These are phyloP conservation scores for Syncerus caffer DNA, from an alignment of 2,797 vertebrate species.

Conservation along the genomic window DNA sequence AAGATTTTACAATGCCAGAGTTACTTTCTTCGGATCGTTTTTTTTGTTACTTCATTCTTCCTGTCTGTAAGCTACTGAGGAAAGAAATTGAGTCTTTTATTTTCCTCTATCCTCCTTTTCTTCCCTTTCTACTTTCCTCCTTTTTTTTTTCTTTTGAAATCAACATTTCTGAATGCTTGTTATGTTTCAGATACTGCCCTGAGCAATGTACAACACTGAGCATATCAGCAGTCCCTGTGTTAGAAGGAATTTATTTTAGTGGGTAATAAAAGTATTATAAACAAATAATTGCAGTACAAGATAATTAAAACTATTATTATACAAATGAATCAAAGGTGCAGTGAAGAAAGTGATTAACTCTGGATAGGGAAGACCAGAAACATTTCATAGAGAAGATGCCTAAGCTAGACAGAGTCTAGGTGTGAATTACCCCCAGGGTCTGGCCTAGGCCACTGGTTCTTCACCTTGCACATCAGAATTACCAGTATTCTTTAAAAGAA, in stretches of 20 bases:
- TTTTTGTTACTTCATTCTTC: neutral
- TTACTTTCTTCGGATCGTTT: neutral
- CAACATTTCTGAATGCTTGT: neutral
- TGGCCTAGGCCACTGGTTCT: neutral
- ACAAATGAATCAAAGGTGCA: neutral
- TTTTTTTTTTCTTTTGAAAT: neutral
- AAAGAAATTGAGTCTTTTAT: neutral
- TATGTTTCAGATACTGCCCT: neutral
- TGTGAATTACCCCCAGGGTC: neutral
- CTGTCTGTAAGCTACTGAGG: neutral
- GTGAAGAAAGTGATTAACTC: neutral
- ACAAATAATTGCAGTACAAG: neutral
- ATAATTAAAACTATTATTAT: neutral
- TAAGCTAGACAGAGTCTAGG: neutral
- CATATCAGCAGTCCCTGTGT: neutral
- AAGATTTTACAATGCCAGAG: neutral
- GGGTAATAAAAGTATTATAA: neutral
- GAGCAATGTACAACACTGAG: neutral
- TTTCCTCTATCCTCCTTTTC: neutral
- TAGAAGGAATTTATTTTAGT: slow-evolving; percentile 29
- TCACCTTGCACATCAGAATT: neutral
- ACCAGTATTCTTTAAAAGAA: neutral
- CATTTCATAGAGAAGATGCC: neutral
- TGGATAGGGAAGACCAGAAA: neutral
- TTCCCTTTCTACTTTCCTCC: neutral